Evolutionary conservation across 2,113 vertebrate genomes (phyloP), one percentile per base, ranked within the genome.

Genomic region (Paedocypris sp.): DNA sequence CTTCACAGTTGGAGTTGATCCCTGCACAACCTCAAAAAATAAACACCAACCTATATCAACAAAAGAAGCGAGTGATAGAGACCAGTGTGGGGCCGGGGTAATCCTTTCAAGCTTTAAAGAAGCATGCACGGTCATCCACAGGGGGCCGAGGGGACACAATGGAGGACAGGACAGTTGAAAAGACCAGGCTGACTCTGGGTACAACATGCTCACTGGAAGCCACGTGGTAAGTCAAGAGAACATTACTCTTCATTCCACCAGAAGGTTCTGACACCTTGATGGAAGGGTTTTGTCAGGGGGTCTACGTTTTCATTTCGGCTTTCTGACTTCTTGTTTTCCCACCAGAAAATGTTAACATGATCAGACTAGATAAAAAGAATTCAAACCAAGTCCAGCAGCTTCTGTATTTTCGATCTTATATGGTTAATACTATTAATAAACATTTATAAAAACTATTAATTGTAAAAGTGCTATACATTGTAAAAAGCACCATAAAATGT

Each of bases 41-140:
- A 60, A 69, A 64, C 56, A 56, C 35, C 54, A 43, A 56, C 18
- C 46, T 26, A 57, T 4, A 43, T 33, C 54, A 59, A 59, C 53
- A 66, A 41, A 64, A 60, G 42, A 12, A 33, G 22, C 50, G 33
- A 47, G 47, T 62, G 47, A 62, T 57, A 53, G 38, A 39, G 62
- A 31, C 31, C 52, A 28, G 66, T 19, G 68, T 35, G 62, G 25
- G 58, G 38, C 28, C 31, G 39, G 43, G 45, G 51, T 72, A 49
- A 72, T 69, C 70, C 61, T 58, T 50, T 64, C 61, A 60, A 45
- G 32, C 65, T 41, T 36, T 56, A 29, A 56, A 57, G 57, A 56
- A 31, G 47, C 56, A 64, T 52, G 68, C 51, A 52, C 25, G 45
- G 41, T 26, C 46, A 16, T 57, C 28, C 50, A 23, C 9, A 35